Evolutionary conservation across 2,113 vertebrate genomes (phyloP), one percentile per base, ranked within the genome.

Genomic region (Microtus oregoni): DNA sequence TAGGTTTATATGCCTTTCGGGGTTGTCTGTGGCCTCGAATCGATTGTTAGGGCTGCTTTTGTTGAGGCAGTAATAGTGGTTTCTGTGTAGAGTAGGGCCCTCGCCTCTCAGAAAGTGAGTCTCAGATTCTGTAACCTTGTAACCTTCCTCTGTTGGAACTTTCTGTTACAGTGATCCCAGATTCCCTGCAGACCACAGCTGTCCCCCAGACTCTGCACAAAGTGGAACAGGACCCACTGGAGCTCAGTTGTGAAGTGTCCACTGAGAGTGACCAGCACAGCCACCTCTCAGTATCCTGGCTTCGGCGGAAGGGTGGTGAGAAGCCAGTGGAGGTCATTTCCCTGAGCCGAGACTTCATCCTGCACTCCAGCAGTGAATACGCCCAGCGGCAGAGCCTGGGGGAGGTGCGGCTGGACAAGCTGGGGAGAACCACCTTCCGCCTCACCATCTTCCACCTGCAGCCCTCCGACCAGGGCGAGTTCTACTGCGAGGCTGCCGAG

Each of bases 371-470:
- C 86, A 98, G 98, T 0, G 98, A 99, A 9, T 99, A 99, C 0
- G 97, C 98, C 3, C 99, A 99, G 98, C 98, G 99, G 52, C 99
- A 99, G 89, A 98, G 99, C n/a, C 99, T 99, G 0, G 99, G 99
- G 5, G 99, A 99, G 15, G 97, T 99, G 32, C 98, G 99, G 83
- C 96, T 99, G 98, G 99, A 99, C 98, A 99, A 99, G 97, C 98
- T 99, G 4, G 99, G 99, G 63, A 98, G 99, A 75, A 99, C 98
- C 22, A 98, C 99, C 85, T 99, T 99, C 97, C 99, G 99, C 55
- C 99, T 99, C 89, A 99, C 99, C 97, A 98, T 99, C 97, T 99
- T 99, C 98, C 99, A 99, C 98, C 98, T 99, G 79, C 99, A 99
- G 98, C 99, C 99, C 0, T 98, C 98, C 0, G 99, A 99, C 98